Base-by-base conservation (phyloP, 2,888 invertebrate species). In the Eupithecia subumbrata region DNA sequence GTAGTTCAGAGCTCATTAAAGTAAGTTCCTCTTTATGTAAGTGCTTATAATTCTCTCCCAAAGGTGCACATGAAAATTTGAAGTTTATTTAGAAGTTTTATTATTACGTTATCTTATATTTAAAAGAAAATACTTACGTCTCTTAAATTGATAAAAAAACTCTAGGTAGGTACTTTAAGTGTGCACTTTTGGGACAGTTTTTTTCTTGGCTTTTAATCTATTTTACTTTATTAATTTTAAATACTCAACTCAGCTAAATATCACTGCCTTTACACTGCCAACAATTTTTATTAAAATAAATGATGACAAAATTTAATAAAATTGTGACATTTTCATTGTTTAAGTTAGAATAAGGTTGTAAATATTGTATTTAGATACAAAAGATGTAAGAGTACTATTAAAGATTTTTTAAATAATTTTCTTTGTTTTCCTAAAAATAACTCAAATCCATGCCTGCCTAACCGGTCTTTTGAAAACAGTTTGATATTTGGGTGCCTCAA, bases 351-450 rank as follows among this genome's bases (percentile, higher is more conserved):
- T 92, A 93, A 93, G 91, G 85, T 91, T 95, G 94, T 95, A 95
- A 93, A 95, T 95, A 95, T 92, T 93, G 92, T 94, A 93, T 90
- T 91, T 94, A 93, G 92, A 91, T 91, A 91, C 90, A 92, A 92
- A 86, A 88, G 88, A 91, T 92, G 90, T 94, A 91, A 92, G 91
- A 91, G 89, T 91, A 93, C 90, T 91, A 93, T 91, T 92, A 94
- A 92, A 94, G 86, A 89, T 89, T 91, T 91, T 88, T 89, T 74
- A 76, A 78, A 79, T 76, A 71, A 60, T 25, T 60, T 63, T 12
- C 12, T 34, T 37, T 43, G 1, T 43, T 72, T 64, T 18, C 30
- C 12, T 48, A 1, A 9, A 12, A 22, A 68, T 45, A 68, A 37
- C 37, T 22, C 22, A 56, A n/a, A 56, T 56, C n/a, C n/a, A 52